Percentiles rank a stretch among this genome's conserved stretches.
These are phyloP conservation scores for Thryonomys swinderianus DNA, from an alignment of 2,113 vertebrate species.

Conservation along the genomic window DNA sequence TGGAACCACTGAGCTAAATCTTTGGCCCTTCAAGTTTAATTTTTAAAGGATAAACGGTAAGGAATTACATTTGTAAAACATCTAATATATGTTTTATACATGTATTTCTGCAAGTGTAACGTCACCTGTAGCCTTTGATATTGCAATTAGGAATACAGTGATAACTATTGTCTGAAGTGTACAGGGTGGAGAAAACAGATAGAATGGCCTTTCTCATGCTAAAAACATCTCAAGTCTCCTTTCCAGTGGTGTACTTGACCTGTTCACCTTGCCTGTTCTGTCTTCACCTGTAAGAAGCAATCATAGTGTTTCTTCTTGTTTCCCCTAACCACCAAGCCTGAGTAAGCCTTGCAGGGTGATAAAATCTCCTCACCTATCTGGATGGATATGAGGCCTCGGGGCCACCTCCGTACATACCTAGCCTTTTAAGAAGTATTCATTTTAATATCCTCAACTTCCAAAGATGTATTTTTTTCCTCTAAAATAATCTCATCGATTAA, in stretches of 20 bases:
- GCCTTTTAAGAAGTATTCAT: background rate
- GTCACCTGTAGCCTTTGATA: background rate
- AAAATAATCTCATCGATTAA: background rate
- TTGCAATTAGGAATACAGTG: background rate
- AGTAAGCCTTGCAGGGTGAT: background rate
- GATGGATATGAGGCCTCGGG: background rate
- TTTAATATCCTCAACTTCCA: background rate
- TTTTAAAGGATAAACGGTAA: constrained; percentile 26
- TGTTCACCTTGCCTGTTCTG: background rate
- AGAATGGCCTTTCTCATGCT: background rate
- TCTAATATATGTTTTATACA: background rate
- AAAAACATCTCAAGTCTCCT: background rate
- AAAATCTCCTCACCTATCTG: background rate
- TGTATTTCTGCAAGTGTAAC: background rate
- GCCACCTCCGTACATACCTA: background rate
- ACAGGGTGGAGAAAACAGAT: background rate
- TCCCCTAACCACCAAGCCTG: background rate
- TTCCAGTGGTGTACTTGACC: background rate
- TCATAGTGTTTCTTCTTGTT: background rate
- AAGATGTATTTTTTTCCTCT: background rate
- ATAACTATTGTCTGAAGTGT: background rate
- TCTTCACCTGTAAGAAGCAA: background rate
- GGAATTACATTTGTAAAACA: background rate
- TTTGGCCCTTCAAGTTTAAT: background rate
- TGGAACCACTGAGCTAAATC: background rate